phyloP scores from a whole-genome alignment of 2,888 invertebrate genomes.

The Bursaphelenchus okinawaensis region DNA sequence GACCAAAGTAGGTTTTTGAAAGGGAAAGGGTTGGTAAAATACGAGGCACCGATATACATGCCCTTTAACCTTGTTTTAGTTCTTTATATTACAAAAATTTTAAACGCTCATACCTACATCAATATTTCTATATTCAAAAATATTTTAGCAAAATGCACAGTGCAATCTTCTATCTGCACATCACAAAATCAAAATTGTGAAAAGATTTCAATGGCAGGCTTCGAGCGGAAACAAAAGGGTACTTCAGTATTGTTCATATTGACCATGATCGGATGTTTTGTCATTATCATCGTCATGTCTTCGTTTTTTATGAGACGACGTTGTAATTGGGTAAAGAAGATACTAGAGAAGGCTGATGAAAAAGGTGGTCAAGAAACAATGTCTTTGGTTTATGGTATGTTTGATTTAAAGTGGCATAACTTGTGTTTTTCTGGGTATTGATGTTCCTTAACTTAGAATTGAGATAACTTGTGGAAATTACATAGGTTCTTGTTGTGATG shows the following conservation, averaged over 20 bases:
- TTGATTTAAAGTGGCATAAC: not conserved
- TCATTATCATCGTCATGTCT: conserved; percentile 35
- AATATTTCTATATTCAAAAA: too few relatives aligned
- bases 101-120: too few relatives aligned
- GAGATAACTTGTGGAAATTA: too few relatives aligned
- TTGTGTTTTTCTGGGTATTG: too few relatives aligned
- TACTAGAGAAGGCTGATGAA: conserved; percentile 46
- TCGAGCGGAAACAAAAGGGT: not conserved
- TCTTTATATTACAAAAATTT: too few relatives aligned
- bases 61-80: too few relatives aligned
- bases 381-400: conserved; percentile 49
- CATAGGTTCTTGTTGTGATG: too few relatives aligned
- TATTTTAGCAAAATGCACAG: conserved; percentile 40
- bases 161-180: conserved; percentile 50
- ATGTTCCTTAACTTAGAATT: too few relatives aligned
- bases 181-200: conserved; percentile 25
- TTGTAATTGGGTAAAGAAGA: conserved; percentile 35
- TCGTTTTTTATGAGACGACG: conserved; percentile 33
- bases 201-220: conserved; percentile 2
- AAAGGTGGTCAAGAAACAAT: conserved; percentile 39
- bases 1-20: conserved; percentile 16
- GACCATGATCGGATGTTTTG: conserved; percentile 18
- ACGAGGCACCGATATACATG: too few relatives aligned
- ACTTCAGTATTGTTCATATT: conserved; percentile 14
- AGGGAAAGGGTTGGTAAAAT: too few relatives aligned